These are phyloP conservation scores for Accipiter virgatus DNA, from an alignment of 2,113 vertebrate genomes.

Conservation along the genomic window DNA sequence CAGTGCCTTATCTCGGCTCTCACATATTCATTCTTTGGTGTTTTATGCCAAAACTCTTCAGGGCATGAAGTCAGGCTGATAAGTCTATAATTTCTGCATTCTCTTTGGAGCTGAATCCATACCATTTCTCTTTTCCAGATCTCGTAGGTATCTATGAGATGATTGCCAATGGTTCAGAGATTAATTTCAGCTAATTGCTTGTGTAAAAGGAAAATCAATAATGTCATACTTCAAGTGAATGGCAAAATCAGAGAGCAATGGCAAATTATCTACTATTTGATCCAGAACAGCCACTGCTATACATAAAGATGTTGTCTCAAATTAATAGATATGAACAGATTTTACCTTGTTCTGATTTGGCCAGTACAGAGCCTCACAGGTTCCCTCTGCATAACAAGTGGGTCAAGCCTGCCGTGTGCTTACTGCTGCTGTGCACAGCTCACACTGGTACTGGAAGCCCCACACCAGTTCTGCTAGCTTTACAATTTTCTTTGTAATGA, in stretches of 20 bases:
- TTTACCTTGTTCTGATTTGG: not conserved
- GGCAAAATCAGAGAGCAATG: not conserved
- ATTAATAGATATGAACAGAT: not conserved
- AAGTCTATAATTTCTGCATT: not conserved
- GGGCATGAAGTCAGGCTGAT: not conserved
- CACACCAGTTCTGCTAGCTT: not conserved
- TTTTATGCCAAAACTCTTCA: not conserved
- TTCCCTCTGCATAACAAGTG: not conserved
- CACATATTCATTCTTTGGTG: not conserved
- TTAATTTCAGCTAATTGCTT: not conserved
- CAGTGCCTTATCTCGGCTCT: not conserved
- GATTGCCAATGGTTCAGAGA: not conserved
- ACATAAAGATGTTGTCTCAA: not conserved
- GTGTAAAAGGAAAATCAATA: not conserved
- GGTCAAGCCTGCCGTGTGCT: not conserved
- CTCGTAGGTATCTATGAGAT: not conserved
- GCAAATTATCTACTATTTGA: not conserved
- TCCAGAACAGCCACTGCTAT: not conserved
- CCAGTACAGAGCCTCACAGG: not conserved
- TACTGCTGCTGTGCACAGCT: not conserved
- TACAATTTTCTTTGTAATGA: not conserved
- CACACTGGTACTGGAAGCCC: not conserved
- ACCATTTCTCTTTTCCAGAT: not conserved
- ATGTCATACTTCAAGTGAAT: not conserved
- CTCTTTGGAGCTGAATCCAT: not conserved